Evolutionary conservation across 2,113 vertebrate species (phyloP).

Genomic region (Thryonomys swinderianus): DNA sequence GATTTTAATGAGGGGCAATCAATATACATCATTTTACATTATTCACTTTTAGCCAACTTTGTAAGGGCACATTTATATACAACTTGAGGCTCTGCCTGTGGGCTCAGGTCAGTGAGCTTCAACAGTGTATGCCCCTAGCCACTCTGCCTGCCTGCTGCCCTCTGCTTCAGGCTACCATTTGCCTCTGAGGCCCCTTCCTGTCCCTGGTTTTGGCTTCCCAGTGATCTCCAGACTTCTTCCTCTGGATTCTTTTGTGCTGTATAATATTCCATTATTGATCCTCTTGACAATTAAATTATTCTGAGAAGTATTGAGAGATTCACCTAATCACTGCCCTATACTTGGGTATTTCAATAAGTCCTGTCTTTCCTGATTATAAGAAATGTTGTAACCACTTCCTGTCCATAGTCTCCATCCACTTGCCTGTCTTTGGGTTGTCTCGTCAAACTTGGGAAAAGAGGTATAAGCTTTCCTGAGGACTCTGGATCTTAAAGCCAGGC

Average conservation of each 20-base stretch:
- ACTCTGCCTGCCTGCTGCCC: neutral
- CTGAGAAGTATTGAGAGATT: neutral
- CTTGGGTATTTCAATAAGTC: neutral
- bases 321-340: no score
- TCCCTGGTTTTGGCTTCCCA: neutral
- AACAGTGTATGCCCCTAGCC: fast-evolving
- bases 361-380: neutral
- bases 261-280: neutral
- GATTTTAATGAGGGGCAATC: no score
- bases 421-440: neutral
- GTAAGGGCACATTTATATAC: neutral
- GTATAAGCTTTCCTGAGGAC: neutral
- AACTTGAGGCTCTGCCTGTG: no score
- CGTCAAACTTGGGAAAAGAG: no score
- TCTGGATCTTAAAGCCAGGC: neutral
- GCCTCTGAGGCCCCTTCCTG: fast-evolving
- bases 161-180: neutral
- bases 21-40: neutral
- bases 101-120: neutral
- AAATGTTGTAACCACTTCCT: fast-evolving
- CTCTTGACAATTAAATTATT: no score
- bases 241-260: neutral
- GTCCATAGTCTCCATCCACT: neutral
- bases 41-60: neutral
- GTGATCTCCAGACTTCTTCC: neutral